Percentiles rank a stretch among this genome's conserved stretches.
phyloP scores from a whole-genome alignment of 2,113 vertebrate genomes.

The Protobothrops mucrosquamatus region DNA sequence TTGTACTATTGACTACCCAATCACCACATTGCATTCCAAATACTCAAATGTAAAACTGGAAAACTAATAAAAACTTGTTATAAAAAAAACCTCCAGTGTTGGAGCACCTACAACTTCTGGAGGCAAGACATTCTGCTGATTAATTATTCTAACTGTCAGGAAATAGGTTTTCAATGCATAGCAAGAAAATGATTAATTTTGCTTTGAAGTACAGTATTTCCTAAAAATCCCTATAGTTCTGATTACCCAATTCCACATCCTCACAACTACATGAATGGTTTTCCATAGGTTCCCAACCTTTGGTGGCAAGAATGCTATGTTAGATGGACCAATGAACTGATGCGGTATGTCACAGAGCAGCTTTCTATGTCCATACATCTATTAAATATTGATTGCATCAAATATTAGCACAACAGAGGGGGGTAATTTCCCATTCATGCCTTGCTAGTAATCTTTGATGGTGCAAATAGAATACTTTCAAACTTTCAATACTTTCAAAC shows the following conservation, averaged over 20 bases:
- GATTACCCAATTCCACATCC: background rate
- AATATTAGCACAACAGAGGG: background rate
- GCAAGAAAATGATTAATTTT: background rate
- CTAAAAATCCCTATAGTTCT: background rate
- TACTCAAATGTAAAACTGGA: too few species aligned
- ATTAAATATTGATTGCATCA: background rate
- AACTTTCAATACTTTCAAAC: background rate
- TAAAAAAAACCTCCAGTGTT: too few species aligned
- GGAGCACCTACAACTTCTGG: too few species aligned
- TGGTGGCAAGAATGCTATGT: background rate
- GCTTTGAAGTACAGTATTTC: background rate
- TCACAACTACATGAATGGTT: background rate
- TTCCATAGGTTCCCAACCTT: background rate
- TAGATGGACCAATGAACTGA: background rate
- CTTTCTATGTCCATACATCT: background rate
- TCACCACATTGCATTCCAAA: too few species aligned
- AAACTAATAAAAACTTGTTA: too few species aligned
- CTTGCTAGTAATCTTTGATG: background rate
- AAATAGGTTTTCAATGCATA: background rate
- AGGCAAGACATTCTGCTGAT: too few species aligned
- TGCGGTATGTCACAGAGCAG: background rate
- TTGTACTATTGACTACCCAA: too few species aligned
- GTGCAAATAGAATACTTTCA: background rate
- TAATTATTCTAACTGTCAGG: too few species aligned
- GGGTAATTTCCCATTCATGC: background rate